Evolutionary conservation across 2,797 vertebrate species (phyloP).

Genomic region (Ctenochaetus hawaiiensis): DNA sequence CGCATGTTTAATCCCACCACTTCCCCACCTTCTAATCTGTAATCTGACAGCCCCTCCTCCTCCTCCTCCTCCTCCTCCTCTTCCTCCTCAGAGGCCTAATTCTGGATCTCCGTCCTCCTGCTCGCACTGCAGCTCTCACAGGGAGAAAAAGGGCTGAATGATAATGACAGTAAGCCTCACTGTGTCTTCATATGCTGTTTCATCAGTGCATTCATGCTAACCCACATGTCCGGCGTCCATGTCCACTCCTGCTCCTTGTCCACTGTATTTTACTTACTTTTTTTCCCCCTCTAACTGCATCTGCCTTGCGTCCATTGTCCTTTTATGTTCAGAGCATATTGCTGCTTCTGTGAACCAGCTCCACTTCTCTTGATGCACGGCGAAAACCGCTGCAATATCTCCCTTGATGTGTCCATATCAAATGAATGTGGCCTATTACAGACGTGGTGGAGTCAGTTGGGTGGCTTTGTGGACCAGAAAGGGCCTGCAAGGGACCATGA

Average conservation of each 20-base stretch:
- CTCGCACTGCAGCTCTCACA: conserved; percentile 13
- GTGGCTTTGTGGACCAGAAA: conserved; percentile 76
- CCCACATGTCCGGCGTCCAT: conserved; percentile 7
- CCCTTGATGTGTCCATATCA: conserved; percentile 80
- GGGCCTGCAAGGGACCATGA: conserved; percentile 75
- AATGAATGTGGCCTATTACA: conserved; percentile 75
- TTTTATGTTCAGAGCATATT: conserved; percentile 74
- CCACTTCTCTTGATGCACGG: conserved; percentile 71
- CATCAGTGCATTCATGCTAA: conserved; percentile 4
- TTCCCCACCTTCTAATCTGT: conserved; percentile 77
- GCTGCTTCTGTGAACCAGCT: conserved; percentile 59
- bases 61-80: conserved; percentile 23
- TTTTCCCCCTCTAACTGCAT: conserved; percentile 40
- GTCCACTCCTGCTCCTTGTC: conserved; percentile 26
- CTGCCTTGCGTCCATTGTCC: conserved; percentile 69
- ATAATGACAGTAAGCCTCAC: conserved; percentile 35
- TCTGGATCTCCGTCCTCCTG: conserved; percentile 49
- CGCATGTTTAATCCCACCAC: conserved; percentile 68
- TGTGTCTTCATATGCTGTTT: conserved; percentile 17
- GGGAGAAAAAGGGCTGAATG: conserved; percentile 29
- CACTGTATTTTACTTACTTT: conserved; percentile 11
- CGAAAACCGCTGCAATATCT: conserved; percentile 53
- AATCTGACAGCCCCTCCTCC: conserved; percentile 71
- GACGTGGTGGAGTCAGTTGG: conserved; percentile 75
- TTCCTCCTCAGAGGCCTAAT: conserved; percentile 48